phyloP scores from a whole-genome alignment of 2,888 invertebrate genomes.

The Lasioglossum malachurum region DNA sequence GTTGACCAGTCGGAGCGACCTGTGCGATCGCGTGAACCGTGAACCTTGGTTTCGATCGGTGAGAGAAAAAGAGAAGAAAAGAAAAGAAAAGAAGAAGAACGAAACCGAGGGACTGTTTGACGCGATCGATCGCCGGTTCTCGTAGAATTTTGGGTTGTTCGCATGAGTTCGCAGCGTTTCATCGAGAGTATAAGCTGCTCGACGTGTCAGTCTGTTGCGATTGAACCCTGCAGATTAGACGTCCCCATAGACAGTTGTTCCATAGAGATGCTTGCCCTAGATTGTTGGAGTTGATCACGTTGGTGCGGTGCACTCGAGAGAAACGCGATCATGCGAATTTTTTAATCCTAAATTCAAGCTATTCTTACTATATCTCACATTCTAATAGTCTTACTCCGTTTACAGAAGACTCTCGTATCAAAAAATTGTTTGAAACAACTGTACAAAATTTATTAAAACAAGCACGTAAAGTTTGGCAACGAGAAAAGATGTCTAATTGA shows the following conservation, averaged over 20 bases:
- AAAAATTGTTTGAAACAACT: too few species aligned
- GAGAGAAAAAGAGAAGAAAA: neutral
- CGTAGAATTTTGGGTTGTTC: conserved; percentile 68
- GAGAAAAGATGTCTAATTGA: too few species aligned
- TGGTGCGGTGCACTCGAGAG: conserved; percentile 50
- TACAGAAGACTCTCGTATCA: too few species aligned
- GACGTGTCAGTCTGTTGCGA: conserved; percentile 74
- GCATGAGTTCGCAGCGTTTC: conserved; percentile 64
- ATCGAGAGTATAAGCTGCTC: conserved; percentile 75
- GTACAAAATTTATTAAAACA: too few species aligned
- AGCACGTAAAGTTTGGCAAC: too few species aligned
- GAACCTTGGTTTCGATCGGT: conserved; percentile 6
- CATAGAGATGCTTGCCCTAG: conserved; percentile 71
- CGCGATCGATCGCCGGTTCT: conserved; percentile 58
- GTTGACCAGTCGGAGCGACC: neutral
- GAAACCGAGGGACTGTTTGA: conserved; percentile 2
- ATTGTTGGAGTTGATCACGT: conserved; percentile 52
- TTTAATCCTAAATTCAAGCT: fast-evolving
- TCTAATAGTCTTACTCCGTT: neutral
- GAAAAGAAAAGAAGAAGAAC: neutral
- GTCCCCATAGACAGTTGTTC: conserved; percentile 63
- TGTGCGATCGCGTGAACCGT: neutral
- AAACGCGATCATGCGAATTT: conserved; percentile 1
- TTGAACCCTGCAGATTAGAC: conserved; percentile 67
- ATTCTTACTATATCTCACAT: neutral